Evolutionary conservation across 1,140 invertebrate species (phyloP), one percentile per base, ranked within the genome.

Genomic region (Drosophila neocordata): DNA sequence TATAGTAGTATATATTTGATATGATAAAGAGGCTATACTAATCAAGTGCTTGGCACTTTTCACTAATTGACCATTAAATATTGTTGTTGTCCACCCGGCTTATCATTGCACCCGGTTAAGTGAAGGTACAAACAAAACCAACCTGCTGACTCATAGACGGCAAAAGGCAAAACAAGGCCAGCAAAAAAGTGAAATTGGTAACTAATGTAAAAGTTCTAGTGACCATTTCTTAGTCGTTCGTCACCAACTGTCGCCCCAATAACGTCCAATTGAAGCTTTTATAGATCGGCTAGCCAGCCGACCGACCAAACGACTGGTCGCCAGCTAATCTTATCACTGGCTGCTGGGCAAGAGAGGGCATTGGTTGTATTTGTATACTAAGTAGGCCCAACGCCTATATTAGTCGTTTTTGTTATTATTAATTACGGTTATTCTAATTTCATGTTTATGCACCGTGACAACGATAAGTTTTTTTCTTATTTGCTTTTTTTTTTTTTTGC

Each of bases 71-170:
- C 61, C 53, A 66, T 69, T 53, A 13, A 15, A 7, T 4, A 31
- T 18, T 53, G 27, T 18, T 18, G 13, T 7, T 15, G 41, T 11
- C 12, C 2, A n/a, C 2, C 7, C 13, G 6, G 13, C 41, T 48
- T 48, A 48, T 48, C 41, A 4, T 18, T 48, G 15, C 15, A 20
- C 8, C 18, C 41, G 18, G 5, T 12, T 38, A n/a, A n/a, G 9
- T 4, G 2, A 48, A 20, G 13, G 7, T 44, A 11, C 15, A 20
- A 11, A 4, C 15, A 18, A n/a, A n/a, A 48, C 69, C 62, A 63
- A 74, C 72, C 72, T 74, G 72, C 35, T 67, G 71, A 67, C 72
- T 67, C 70, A 66, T 37, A 15, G 11, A 55, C 12, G 63, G 48
- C 1, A 73, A 7, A 13, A 68, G 41, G 1, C 38, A 51, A 3